These are phyloP conservation scores for Agonopterix subpropinquella DNA, from an alignment of 2,888 invertebrate genomes.

Conservation along the genomic window DNA sequence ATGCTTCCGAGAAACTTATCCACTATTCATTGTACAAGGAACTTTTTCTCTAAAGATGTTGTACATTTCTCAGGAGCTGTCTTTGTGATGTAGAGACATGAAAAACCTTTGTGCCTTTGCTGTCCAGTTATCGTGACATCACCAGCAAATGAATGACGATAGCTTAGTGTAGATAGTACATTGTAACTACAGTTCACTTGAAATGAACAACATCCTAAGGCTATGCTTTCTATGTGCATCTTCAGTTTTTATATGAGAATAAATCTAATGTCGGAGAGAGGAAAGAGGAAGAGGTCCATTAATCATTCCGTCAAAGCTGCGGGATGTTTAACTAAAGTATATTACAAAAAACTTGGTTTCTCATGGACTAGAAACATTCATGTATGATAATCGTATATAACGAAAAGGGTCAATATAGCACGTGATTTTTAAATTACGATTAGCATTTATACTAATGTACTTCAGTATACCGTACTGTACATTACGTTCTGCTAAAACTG, in stretches of 20 bases:
- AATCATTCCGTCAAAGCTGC: constrained; percentile 25
- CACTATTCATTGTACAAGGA: constrained; percentile 1
- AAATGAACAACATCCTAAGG: too few relatives aligned
- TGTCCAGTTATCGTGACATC: too few relatives aligned
- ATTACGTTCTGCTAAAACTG: too few relatives aligned
- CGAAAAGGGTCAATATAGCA: constrained; percentile 4
- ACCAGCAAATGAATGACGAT: too few relatives aligned
- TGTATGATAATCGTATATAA: constrained; percentile 13
- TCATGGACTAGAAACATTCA: constrained; percentile 12
- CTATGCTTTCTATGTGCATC: too few relatives aligned
- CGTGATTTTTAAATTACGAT: constrained; percentile 1
- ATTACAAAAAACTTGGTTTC: constrained; percentile 15
- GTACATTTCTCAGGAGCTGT: too few relatives aligned
- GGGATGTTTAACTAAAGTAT: constrained; percentile 16
- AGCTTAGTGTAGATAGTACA: too few relatives aligned
- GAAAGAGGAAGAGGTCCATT: constrained; percentile 26
- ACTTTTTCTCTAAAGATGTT: not conserved
- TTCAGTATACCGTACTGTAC: too few relatives aligned
- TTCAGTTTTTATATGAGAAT: too few relatives aligned
- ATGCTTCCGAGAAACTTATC: not conserved
- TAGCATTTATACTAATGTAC: not conserved
- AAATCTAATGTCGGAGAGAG: constrained; percentile 18
- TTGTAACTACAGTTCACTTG: too few relatives aligned
- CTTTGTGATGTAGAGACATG: too few relatives aligned
- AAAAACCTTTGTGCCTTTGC: too few relatives aligned